These are phyloP conservation scores for Dicranocentrus wangi DNA, from an alignment of 2,888 invertebrate genomes.

Conservation along the genomic window DNA sequence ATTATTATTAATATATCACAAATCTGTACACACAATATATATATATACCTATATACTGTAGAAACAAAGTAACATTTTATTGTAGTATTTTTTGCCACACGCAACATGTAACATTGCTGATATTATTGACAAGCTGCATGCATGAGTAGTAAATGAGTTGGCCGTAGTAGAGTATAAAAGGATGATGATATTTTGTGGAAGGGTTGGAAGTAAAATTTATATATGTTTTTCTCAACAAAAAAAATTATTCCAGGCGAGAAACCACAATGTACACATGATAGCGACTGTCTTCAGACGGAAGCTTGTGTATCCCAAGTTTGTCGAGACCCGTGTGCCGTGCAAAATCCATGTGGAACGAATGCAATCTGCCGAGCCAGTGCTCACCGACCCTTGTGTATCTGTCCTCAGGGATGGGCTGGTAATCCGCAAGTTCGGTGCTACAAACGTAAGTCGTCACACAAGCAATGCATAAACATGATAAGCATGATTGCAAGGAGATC, in stretches of 20 bases:
- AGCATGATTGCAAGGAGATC: too few relatives aligned
- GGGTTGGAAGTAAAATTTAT: too few relatives aligned
- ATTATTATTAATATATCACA: neutral
- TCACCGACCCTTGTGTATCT: constrained; percentile 88
- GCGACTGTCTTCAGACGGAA: constrained; percentile 83
- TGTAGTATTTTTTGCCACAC: too few relatives aligned
- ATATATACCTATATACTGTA: too few relatives aligned
- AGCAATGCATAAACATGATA: too few relatives aligned
- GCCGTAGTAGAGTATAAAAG: too few relatives aligned
- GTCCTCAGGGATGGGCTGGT: constrained; percentile 89
- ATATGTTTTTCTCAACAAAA: too few relatives aligned
- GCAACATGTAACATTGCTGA: too few relatives aligned
- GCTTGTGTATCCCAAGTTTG: constrained; percentile 88
- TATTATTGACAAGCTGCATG: too few relatives aligned
- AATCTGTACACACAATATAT: neutral
- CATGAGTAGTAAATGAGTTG: too few relatives aligned
- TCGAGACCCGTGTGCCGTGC: constrained; percentile 86
- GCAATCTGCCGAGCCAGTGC: constrained; percentile 86
- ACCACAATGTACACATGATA: constrained; percentile 68
- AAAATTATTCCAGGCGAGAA: constrained; percentile 57
- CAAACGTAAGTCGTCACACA: constrained; percentile 85
- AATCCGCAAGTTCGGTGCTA: constrained; percentile 90
- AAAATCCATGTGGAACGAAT: constrained; percentile 86
- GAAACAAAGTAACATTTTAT: too few relatives aligned
- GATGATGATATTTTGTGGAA: too few relatives aligned